Conservation (phyloP, 1,140 invertebrate species). For the Drosophila subpulchrella region DNA sequence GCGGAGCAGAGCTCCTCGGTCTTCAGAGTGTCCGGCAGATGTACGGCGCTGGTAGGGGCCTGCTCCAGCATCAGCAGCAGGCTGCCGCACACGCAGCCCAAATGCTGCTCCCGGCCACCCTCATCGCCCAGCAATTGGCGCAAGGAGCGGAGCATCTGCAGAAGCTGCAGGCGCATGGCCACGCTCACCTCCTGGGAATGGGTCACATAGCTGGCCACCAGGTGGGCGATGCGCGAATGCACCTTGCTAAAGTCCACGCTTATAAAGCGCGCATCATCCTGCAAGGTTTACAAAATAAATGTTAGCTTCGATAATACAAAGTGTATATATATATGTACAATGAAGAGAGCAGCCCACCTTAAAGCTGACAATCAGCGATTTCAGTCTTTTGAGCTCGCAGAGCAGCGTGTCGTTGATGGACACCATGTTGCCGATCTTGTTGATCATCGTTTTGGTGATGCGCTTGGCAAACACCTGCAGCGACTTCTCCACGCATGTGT, state of each 20-base stretch:
- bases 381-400: slow-evolving; percentile 88
- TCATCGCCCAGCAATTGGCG: slow-evolving; percentile 44
- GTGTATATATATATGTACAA: too few relatives aligned
- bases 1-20: slow-evolving; percentile 86
- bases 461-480: slow-evolving; percentile 89
- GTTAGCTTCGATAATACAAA: too few relatives aligned
- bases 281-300: background rate
- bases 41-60: slow-evolving; percentile 13
- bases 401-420: slow-evolving; percentile 85
- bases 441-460: slow-evolving; percentile 85
- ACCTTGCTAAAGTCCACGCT: slow-evolving; percentile 87
- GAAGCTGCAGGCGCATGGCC: slow-evolving; percentile 46
- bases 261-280: slow-evolving; percentile 87
- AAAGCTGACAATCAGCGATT: slow-evolving; percentile 88
- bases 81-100: slow-evolving; percentile 66
- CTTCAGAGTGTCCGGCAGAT: slow-evolving; percentile 72
- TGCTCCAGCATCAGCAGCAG: slow-evolving; percentile 54
- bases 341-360: slow-evolving; percentile 70
- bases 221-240: slow-evolving; percentile 87
- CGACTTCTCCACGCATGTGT: slow-evolving; percentile 88
- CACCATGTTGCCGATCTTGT: slow-evolving; percentile 78
- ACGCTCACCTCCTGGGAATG: slow-evolving; percentile 63
- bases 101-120: slow-evolving; percentile 53
- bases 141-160: slow-evolving; percentile 55
- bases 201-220: slow-evolving; percentile 86